phyloP scores from a whole-genome alignment of 2,797 vertebrate species.

The Gymnopithys bicolor region DNA sequence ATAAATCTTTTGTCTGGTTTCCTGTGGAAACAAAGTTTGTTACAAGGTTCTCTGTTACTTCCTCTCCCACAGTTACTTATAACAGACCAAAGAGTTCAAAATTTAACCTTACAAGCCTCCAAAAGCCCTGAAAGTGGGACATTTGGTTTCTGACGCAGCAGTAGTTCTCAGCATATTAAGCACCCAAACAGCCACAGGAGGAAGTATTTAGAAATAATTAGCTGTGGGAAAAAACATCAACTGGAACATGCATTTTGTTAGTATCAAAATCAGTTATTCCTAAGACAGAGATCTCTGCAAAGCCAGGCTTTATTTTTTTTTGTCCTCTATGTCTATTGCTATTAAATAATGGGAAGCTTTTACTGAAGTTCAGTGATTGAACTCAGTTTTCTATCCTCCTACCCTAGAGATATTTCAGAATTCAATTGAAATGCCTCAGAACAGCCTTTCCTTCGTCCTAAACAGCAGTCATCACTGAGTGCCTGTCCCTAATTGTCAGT shows the following conservation, averaged over 20 bases:
- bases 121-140: neutral
- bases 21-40: conserved; percentile 23
- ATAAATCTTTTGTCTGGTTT: conserved; percentile 10
- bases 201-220: conserved; percentile 17
- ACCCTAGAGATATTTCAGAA: neutral
- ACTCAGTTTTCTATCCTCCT: neutral
- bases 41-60: conserved; percentile 5
- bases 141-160: neutral
- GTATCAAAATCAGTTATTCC: neutral
- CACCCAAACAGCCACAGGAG: neutral
- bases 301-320: neutral
- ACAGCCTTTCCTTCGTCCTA: neutral
- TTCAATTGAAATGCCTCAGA: neutral
- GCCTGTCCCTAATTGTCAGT: neutral
- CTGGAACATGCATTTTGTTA: neutral
- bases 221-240: neutral
- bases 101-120: neutral
- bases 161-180: neutral
- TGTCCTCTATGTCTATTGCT: neutral
- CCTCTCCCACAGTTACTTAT: conserved; percentile 6
- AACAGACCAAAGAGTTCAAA: neutral
- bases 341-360: neutral
- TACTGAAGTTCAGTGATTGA: neutral
- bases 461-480: neutral
- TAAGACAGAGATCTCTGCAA: neutral